Percentiles rank a stretch among this genome's conserved stretches.
phyloP scores from a whole-genome alignment of 1,140 invertebrate genomes.

The Zelostemma sp. region DNA sequence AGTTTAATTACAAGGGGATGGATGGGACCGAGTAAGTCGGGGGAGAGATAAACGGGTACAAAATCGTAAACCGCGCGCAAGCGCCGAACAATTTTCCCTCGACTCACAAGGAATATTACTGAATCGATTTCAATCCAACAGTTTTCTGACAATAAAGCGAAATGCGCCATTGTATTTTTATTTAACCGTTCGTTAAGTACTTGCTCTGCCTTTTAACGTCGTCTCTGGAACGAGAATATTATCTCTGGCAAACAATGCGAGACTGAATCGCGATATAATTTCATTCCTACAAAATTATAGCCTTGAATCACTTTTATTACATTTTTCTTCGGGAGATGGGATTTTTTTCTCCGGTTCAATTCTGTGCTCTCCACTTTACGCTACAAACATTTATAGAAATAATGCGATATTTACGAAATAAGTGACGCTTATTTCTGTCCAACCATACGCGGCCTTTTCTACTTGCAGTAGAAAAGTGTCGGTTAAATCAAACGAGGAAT shows the following conservation, averaged over 20 bases:
- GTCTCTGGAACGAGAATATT: slow-evolving; percentile 3
- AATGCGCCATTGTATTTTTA: slow-evolving; percentile 33
- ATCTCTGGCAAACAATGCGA: neutral
- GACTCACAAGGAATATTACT: slow-evolving; percentile 34
- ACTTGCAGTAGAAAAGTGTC: neutral
- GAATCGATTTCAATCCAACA: slow-evolving; percentile 40
- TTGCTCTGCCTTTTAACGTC: slow-evolving; percentile 13
- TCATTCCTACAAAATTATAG: neutral
- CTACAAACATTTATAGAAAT: no score
- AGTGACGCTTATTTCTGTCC: neutral
- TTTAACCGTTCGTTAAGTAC: slow-evolving; percentile 35
- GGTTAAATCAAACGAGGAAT: no score
- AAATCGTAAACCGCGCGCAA: slow-evolving; percentile 27
- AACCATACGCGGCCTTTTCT: neutral
- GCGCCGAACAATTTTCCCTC: slow-evolving; percentile 24
- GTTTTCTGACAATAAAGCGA: slow-evolving; percentile 39
- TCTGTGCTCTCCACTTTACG: no score
- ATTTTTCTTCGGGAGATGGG: neutral
- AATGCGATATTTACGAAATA: neutral
- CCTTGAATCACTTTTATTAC: neutral
- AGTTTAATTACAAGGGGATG: slow-evolving; percentile 60
- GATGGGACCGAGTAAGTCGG: slow-evolving; percentile 14
- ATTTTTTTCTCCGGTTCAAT: neutral
- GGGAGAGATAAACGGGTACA: slow-evolving; percentile 29
- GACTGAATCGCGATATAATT: neutral